These are phyloP conservation scores for Euglossa dilemma DNA, from an alignment of 1,140 invertebrate genomes.

Conservation along the genomic window DNA sequence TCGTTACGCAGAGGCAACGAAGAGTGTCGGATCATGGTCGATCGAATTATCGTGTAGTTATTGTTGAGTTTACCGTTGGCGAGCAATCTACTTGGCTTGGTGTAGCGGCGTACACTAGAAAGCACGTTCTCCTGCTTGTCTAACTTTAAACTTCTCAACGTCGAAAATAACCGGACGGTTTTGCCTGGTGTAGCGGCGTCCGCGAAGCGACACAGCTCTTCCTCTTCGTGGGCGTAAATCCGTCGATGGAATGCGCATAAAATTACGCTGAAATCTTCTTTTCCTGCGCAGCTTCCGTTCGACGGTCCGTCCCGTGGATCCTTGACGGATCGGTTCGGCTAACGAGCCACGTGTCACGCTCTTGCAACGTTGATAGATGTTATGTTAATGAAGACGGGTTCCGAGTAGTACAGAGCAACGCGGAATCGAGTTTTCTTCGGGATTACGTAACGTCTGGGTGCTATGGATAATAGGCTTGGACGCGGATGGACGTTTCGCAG, in stretches of 20 bases:
- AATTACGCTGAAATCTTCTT: constrained; percentile 43
- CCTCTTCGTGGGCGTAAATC: constrained; percentile 43
- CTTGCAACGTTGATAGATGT: neutral
- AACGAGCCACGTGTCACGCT: neutral
- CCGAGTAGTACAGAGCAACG: too few species aligned
- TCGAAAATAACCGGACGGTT: constrained; percentile 39
- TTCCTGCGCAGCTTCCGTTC: constrained; percentile 11
- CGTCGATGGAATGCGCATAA: constrained; percentile 36
- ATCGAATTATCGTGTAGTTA: neutral
- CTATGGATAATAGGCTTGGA: too few species aligned
- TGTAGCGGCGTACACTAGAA: neutral
- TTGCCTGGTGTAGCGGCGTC: constrained; percentile 15
- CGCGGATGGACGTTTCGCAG: too few species aligned
- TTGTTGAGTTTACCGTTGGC: neutral
- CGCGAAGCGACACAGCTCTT: constrained; percentile 23
- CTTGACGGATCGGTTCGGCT: too few species aligned
- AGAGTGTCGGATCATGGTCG: neutral
- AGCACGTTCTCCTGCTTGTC: constrained; percentile 15
- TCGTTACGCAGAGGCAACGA: too few species aligned
- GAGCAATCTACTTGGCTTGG: neutral
- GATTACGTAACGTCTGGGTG: neutral
- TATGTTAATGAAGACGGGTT: too few species aligned
- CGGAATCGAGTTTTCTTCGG: neutral
- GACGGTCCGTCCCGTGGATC: too few species aligned
- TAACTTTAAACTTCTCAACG: constrained; percentile 35